A percentile compares a stretch with the other conserved stretches of the same genome.
phyloP scores from a whole-genome alignment of 2,797 vertebrate genomes.

The Eidolon dupreanum region DNA sequence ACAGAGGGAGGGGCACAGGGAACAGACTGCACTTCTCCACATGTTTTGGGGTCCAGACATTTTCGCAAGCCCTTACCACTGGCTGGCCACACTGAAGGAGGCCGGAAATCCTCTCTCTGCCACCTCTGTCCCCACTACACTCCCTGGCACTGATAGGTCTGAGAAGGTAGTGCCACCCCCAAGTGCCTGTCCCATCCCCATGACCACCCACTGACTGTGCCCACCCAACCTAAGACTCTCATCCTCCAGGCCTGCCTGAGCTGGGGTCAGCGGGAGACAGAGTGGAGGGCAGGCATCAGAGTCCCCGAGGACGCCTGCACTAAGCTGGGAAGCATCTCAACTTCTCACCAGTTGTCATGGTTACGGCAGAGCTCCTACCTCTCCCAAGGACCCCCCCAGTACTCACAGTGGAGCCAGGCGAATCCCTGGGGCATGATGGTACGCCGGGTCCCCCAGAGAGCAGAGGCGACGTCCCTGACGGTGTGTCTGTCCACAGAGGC shows the following conservation, averaged over 20 bases:
- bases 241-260: not conserved
- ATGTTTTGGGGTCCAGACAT: not conserved
- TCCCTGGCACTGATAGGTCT: not conserved
- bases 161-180: not conserved
- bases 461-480: conserved; percentile 45
- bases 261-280: not conserved
- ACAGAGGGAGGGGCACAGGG: not conserved
- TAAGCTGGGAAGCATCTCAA: conserved; percentile 54
- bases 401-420: conserved; percentile 76
- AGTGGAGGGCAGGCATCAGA: not conserved
- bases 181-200: not conserved
- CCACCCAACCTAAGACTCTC: not conserved
- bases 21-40: rapidly evolving
- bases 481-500: conserved; percentile 38
- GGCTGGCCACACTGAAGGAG: conserved; percentile 43
- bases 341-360: conserved; percentile 48
- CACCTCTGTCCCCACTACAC: not conserved
- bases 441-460: not conserved
- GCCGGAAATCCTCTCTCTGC: not conserved
- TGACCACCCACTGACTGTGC: not conserved
- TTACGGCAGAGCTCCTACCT: not conserved
- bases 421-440: conserved; percentile 75
- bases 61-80: not conserved
- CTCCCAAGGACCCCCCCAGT: not conserved
- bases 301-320: not conserved